Evolutionary conservation across 2,888 invertebrate species (phyloP).

Genomic region (Rhingia rostrata): DNA sequence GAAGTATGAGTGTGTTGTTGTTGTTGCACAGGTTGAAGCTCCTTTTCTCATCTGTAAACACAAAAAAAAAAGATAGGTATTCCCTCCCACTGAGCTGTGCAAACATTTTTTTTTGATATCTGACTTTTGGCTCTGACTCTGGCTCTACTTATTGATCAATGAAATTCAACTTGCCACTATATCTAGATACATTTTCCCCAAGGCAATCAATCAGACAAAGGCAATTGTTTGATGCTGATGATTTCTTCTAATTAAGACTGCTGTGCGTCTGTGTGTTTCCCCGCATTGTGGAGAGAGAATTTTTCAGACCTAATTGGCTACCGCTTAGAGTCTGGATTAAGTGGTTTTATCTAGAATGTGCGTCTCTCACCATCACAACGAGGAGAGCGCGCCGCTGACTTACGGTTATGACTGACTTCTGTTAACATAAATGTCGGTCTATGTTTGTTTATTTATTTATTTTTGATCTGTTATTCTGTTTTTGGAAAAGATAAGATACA

Average conservation of each 20-base stretch:
- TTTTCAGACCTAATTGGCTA: background rate
- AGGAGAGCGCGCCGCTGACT: background rate
- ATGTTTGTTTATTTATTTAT: background rate
- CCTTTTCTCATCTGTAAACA: too few relatives aligned
- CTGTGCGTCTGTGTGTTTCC: background rate
- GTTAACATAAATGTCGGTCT: background rate
- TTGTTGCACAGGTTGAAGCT: conserved; percentile 40
- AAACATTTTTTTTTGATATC: background rate
- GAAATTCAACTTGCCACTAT: background rate
- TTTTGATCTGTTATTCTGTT: background rate
- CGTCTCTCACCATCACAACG: background rate
- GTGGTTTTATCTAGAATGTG: conserved; percentile 27
- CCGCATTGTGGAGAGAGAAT: background rate
- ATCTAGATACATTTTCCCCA: background rate
- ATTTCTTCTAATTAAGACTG: conserved; percentile 2
- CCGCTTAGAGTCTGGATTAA: conserved; percentile 10
- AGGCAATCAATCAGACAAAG: conserved; percentile 4
- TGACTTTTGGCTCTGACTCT: background rate
- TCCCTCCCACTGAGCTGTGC: too few relatives aligned
- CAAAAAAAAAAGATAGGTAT: too few relatives aligned
- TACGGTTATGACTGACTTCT: background rate
- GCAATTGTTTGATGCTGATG: conserved; percentile 1
- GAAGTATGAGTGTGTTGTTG: conserved; percentile 15
- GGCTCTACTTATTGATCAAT: background rate
- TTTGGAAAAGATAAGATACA: background rate